A percentile compares a stretch with the other conserved stretches of the same genome.
phyloP scores from a whole-genome alignment of 2,888 invertebrate genomes.

The Pelosia muscerda region DNA sequence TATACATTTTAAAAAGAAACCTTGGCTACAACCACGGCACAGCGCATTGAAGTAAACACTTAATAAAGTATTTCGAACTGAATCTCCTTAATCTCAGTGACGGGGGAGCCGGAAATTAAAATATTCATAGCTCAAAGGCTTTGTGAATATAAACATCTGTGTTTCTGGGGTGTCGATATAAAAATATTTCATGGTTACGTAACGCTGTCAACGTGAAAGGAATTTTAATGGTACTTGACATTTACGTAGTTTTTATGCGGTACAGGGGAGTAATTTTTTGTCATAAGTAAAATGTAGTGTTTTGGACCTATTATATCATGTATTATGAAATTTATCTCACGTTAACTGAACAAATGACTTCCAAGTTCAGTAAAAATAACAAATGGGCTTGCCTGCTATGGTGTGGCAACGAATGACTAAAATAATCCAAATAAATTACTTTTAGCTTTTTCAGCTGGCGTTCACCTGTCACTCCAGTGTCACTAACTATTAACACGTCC shows the following conservation, averaged over 20 bases:
- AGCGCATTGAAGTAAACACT: slow-evolving; percentile 37
- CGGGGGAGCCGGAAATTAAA: slow-evolving; percentile 53
- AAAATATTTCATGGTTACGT: slow-evolving; percentile 36
- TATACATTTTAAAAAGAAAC: slow-evolving; percentile 14
- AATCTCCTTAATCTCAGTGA: slow-evolving; percentile 50
- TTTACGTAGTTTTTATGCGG: slow-evolving; percentile 12
- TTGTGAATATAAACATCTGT: slow-evolving; percentile 51
- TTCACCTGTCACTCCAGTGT: background rate
- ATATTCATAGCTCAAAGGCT: slow-evolving; percentile 54
- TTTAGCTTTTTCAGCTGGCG: background rate
- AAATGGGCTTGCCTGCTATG: too few relatives aligned
- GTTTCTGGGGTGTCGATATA: slow-evolving; percentile 44
- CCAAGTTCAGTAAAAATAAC: too few relatives aligned
- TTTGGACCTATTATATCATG: background rate
- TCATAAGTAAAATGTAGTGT: background rate
- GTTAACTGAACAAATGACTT: too few relatives aligned
- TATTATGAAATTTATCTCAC: background rate
- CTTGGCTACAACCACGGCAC: slow-evolving; percentile 19
- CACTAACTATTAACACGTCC: background rate
- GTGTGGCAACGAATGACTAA: too few relatives aligned
- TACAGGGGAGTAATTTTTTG: slow-evolving; percentile 1
- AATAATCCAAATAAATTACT: background rate
- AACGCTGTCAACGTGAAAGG: slow-evolving; percentile 13
- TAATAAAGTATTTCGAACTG: slow-evolving; percentile 48
- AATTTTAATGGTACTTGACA: slow-evolving; percentile 22